Evolutionary conservation across 2,113 vertebrate species (phyloP), one percentile per base, ranked within the genome.

Genomic region (Coreoperca whiteheadi): DNA sequence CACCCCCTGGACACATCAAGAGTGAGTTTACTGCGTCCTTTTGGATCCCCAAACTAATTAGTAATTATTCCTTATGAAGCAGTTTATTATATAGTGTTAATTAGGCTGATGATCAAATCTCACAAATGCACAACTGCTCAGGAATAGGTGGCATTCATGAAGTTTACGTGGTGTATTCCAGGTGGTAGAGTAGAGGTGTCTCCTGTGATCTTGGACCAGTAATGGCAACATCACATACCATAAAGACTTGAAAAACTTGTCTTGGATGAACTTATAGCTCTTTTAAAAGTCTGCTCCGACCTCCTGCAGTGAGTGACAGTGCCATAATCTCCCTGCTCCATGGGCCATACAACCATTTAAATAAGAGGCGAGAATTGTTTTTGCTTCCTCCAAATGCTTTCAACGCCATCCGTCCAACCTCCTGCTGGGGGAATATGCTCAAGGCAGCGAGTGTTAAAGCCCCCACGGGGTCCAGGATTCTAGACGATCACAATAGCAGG

Each of bases 361-460:
- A 74, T 51, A 51, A 32, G 30, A 50, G 2, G n/a, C 39, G 4
- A 39, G n/a, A 46, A 72, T 72, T 67, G 53, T 37, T 61, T 84
- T 73, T 61, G 11, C 30, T 78, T 46, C 32, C 39, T 61, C 28
- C 18, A 60, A 61, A 46, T 54, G 37, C 25, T 64, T 64, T 64
- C 59, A 72, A 56, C 34, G 14, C 18, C 37, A 72, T 32, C 8
- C 68, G 56, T 34, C 48, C 6, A n/a, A n/a, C 3, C 18, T 63
- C 43, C 57, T n/a, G 41, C 41, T 74, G 37, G 61, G 39, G 53
- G 0, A 57, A 64, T 56, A 56, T 48, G 64, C n/a, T 80, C 18
- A 63, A 18, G 51, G 32, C 65, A 56, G 23, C 0, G 3, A 23
- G 25, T 28, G 51, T 48, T 7, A 70, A 74, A 57, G 46, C 59